Conservation (phyloP, 2,888 invertebrate species). For the Leptarthrus brevirostris region DNA sequence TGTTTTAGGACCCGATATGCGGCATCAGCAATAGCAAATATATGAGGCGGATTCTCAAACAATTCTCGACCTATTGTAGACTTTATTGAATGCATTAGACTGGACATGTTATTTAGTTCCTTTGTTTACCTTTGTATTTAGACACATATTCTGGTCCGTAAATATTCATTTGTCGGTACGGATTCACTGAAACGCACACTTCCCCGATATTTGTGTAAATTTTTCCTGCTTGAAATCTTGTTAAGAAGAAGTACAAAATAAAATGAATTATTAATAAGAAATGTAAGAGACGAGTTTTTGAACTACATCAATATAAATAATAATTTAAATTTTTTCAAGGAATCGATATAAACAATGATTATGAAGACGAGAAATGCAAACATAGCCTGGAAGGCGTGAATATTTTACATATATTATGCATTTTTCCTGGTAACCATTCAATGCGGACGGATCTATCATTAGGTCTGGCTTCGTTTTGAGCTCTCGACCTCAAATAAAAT, state of each 20-base stretch:
- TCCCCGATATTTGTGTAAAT: slow-evolving; percentile 99
- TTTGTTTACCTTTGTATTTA: slow-evolving; percentile 81
- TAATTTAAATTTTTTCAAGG: no score
- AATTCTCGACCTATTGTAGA: slow-evolving; percentile 80
- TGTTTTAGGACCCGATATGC: slow-evolving; percentile 95
- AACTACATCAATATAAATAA: no score
- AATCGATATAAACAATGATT: no score
- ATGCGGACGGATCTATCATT: no score
- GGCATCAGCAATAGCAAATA: slow-evolving; percentile 97
- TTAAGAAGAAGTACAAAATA: no score
- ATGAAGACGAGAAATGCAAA: no score
- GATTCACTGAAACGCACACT: slow-evolving; percentile 97
- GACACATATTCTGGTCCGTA: slow-evolving; percentile 88
- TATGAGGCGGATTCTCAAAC: slow-evolving; percentile 96
- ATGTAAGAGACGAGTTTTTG: no score
- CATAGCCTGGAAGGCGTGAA: no score
- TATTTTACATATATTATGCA: no score
- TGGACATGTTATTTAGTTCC: neutral
- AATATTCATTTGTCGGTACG: slow-evolving; percentile 92
- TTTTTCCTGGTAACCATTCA: no score
- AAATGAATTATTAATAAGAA: slow-evolving; percentile 48
- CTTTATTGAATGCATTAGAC: slow-evolving; percentile 46
- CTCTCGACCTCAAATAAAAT: no score
- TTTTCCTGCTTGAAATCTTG: slow-evolving; percentile 88
- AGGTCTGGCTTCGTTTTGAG: no score